Evolutionary conservation across 2,113 vertebrate genomes (phyloP).

Genomic region (Dicerorhinus sumatrensis): DNA sequence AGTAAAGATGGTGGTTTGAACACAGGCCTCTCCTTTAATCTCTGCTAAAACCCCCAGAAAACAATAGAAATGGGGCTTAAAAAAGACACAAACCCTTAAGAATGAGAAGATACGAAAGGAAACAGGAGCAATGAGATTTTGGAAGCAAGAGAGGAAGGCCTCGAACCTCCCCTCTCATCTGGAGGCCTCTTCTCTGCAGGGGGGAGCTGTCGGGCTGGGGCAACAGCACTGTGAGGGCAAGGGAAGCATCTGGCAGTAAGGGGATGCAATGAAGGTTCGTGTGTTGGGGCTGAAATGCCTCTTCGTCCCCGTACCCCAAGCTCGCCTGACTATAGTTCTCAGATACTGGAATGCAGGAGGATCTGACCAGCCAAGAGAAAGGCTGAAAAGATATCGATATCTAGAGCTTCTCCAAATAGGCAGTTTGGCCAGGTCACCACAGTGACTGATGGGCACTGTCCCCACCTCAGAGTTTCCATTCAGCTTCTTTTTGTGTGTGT

Average conservation of each 20-base stretch:
- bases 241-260: rapidly evolving
- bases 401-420: neutral
- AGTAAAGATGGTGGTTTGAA: neutral
- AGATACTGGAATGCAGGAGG: neutral
- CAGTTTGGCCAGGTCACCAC: neutral
- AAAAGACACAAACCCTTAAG: neutral
- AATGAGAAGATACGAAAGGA: neutral
- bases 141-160: neutral
- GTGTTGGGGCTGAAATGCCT: neutral
- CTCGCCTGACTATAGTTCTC: rapidly evolving
- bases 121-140: neutral
- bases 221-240: neutral
- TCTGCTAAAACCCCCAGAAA: neutral
- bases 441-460: too few species aligned
- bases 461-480: neutral
- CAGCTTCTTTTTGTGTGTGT: neutral
- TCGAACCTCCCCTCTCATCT: rapidly evolving
- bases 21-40: neutral
- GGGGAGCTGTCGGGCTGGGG: rapidly evolving
- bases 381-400: rapidly evolving
- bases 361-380: neutral
- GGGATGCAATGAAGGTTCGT: neutral
- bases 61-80: neutral
- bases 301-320: rapidly evolving
- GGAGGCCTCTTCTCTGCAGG: neutral